Evolutionary conservation across 23 tunicate species (phyloP).

Genomic region (Styela plicata): DNA sequence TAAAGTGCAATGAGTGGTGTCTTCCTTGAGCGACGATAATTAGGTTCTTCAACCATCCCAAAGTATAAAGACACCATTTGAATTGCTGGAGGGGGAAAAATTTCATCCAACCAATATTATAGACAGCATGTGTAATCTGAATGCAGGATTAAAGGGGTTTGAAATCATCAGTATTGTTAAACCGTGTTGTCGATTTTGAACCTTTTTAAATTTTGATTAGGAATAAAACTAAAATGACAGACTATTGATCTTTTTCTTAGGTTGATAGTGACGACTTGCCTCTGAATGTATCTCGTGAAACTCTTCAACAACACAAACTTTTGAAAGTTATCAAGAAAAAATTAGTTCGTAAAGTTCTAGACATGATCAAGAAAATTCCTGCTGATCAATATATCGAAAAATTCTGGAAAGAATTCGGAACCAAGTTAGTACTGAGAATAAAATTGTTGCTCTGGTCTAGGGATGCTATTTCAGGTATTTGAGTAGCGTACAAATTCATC

Average conservation of each 20-base stretch:
- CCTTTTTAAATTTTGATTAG: not conserved
- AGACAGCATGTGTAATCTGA: too few species aligned
- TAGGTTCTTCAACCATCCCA: too few species aligned
- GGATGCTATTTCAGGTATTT: too few species aligned
- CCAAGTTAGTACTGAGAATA: slow-evolving; percentile 82
- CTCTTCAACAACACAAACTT: slow-evolving; percentile 98
- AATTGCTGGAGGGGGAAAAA: too few species aligned
- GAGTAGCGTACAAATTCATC: too few species aligned
- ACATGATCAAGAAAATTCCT: slow-evolving; percentile 94
- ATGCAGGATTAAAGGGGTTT: not conserved
- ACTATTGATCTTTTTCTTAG: slow-evolving; percentile 20
- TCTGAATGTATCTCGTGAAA: slow-evolving; percentile 97
- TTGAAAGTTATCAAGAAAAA: slow-evolving; percentile 99
- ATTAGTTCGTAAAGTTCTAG: slow-evolving; percentile 91
- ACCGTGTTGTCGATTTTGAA: not conserved
- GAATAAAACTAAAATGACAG: not conserved
- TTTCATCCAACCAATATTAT: too few species aligned
- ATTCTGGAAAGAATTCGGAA: slow-evolving; percentile 97
- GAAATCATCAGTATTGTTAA: not conserved
- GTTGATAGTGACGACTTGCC: slow-evolving; percentile 99
- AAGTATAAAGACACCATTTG: too few species aligned
- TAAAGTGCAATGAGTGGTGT: too few species aligned
- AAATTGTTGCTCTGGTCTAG: too few species aligned
- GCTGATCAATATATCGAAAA: slow-evolving; percentile 81
- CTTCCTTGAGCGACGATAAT: too few species aligned